phyloP scores from a whole-genome alignment of 1,140 invertebrate species.

The Caenorhabditis elegans region WBcel235 BX284605.5:8790501-8791000 shows the following conservation, averaged over 20 bases:
- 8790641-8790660: too few species aligned
- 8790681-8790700: too few species aligned
- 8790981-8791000: conserved; percentile 60
- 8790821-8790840: background rate
- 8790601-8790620: too few species aligned
- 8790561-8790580: background rate
- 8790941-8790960: conserved; percentile 37
- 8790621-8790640: too few species aligned
- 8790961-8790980: conserved; percentile 56
- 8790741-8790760: too few species aligned
- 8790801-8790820: background rate
- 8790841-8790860: background rate
- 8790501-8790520: background rate
- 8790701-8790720: too few species aligned
- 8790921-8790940: background rate
- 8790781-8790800: conserved; percentile 4
- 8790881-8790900: too few species aligned
- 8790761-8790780: background rate
- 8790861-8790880: too few species aligned
- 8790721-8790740: too few species aligned
- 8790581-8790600: too few species aligned
- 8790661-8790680: too few species aligned
- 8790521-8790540: background rate
- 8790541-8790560: background rate
- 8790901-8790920: background rate